Conservation (phyloP, 2,797 vertebrate species). For the Spea hammondii region DNA sequence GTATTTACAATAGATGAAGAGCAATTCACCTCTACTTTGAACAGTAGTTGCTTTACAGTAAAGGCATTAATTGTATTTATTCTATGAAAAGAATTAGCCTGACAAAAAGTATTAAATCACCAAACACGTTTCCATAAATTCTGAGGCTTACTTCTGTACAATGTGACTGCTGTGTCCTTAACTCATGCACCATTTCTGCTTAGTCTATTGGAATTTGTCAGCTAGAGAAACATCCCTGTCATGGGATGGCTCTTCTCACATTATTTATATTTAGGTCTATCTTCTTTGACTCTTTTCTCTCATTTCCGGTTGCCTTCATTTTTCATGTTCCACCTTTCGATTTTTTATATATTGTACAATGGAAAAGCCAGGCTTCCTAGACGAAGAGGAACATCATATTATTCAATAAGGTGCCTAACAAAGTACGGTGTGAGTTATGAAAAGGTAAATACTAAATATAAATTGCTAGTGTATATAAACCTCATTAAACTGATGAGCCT, state of each 20-base stretch:
- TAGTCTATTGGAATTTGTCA: slow-evolving; percentile 22
- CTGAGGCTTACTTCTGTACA: neutral
- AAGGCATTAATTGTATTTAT: slow-evolving; percentile 2
- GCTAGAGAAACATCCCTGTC: slow-evolving; percentile 24
- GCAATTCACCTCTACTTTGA: neutral
- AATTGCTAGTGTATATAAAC: no score
- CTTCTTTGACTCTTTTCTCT: slow-evolving; percentile 12
- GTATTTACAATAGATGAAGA: neutral
- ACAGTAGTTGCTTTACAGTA: neutral
- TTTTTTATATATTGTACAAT: neutral
- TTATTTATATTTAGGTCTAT: slow-evolving; percentile 23
- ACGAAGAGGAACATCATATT: neutral
- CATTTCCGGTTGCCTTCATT: slow-evolving; percentile 5
- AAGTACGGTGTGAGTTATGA: neutral
- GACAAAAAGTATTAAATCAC: slow-evolving; percentile 23
- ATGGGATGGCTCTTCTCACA: slow-evolving; percentile 2
- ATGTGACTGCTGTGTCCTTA: slow-evolving; percentile 20
- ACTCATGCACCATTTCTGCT: slow-evolving; percentile 1
- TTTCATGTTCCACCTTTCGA: slow-evolving; percentile 1
- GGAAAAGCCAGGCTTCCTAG: slow-evolving; percentile 7
- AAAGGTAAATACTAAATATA: no score
- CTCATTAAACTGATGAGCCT: no score
- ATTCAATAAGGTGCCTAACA: neutral
- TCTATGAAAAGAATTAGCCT: slow-evolving; percentile 1
- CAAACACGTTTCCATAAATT: neutral